Evolutionary conservation across 2,797 vertebrate genomes (phyloP).

Genomic region (Cuniculus paca): DNA sequence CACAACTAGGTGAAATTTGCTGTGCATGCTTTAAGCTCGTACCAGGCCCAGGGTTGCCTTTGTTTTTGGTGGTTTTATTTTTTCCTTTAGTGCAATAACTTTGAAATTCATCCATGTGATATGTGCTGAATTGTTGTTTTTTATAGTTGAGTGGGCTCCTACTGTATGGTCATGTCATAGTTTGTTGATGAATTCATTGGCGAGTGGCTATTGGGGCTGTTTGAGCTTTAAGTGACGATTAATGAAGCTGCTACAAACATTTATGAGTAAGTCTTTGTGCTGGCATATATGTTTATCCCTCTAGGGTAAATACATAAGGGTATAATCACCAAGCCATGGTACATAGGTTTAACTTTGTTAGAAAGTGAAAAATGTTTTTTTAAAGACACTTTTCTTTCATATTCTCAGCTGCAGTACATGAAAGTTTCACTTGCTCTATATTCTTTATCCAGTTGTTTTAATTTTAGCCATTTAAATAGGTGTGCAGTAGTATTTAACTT

Average conservation of each 20-base stretch:
- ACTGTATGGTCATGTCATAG: neutral
- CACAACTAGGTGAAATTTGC: too few relatives aligned
- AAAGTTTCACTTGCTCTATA: neutral
- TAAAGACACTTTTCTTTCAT: neutral
- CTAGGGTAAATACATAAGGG: neutral
- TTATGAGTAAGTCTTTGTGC: neutral
- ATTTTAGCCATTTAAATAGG: neutral
- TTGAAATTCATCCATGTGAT: neutral
- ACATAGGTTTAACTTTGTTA: neutral
- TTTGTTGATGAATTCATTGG: neutral
- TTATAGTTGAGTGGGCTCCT: neutral
- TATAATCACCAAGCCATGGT: too few relatives aligned
- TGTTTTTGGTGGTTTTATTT: neutral
- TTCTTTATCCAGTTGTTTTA: neutral
- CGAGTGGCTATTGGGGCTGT: neutral
- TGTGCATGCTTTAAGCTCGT: too few relatives aligned
- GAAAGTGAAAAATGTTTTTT: neutral
- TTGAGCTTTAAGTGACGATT: neutral
- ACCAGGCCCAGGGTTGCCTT: too few relatives aligned
- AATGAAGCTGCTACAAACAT: neutral
- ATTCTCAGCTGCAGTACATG: neutral
- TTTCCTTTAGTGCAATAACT: neutral
- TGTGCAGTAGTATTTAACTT: neutral
- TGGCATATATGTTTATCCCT: neutral
- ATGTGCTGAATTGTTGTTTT: neutral